Evolutionary conservation across 2,797 vertebrate genomes (phyloP).

Genomic region (Enteromius argenteus): DNA sequence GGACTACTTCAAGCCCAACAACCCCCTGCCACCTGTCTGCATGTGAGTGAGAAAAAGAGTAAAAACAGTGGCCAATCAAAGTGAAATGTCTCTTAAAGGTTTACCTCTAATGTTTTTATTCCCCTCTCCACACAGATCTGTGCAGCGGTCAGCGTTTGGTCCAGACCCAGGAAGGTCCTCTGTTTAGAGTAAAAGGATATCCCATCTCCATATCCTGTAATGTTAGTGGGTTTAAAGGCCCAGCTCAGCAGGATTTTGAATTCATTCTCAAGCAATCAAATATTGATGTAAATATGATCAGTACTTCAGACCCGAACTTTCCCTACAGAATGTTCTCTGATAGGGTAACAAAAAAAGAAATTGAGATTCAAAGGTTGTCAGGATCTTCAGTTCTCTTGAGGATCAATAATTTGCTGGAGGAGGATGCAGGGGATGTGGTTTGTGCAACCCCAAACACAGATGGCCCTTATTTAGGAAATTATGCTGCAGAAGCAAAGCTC

Average conservation of each 20-base stretch:
- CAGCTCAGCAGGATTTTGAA: conserved; percentile 59
- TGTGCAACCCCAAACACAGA: conserved; percentile 70
- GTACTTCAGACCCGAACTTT: neutral
- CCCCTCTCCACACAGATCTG: conserved; percentile 64
- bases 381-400: conserved; percentile 71
- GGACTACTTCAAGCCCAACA: too few species aligned
- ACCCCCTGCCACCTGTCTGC: too few species aligned
- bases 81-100: too few species aligned
- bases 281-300: conserved; percentile 62
- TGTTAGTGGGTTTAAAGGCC: conserved; percentile 65
- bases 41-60: too few species aligned
- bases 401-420: conserved; percentile 63
- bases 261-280: conserved; percentile 49
- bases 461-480: conserved; percentile 33
- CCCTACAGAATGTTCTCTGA: rapidly evolving
- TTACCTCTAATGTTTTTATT: too few species aligned
- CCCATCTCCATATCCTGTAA: conserved; percentile 75
- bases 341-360: conserved; percentile 43
- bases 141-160: conserved; percentile 67
- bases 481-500: conserved; percentile 66
- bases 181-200: conserved; percentile 74
- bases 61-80: too few species aligned
- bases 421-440: conserved; percentile 73
- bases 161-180: conserved; percentile 72
- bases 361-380: conserved; percentile 65